Base-by-base conservation (phyloP, 2,888 invertebrate species). In the Piscicola geometra region DNA sequence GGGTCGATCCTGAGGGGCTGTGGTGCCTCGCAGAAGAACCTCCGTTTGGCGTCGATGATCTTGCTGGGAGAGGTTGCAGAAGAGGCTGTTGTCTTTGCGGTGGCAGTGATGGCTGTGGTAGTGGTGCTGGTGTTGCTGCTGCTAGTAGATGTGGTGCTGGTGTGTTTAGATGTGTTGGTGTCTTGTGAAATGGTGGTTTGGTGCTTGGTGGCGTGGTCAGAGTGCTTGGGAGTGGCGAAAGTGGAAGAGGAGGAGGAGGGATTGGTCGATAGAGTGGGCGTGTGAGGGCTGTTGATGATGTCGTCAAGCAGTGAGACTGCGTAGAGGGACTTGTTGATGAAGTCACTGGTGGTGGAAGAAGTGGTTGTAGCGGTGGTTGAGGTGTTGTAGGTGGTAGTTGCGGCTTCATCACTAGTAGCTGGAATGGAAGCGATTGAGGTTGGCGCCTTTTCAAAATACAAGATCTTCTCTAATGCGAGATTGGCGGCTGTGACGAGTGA, bases 1-100 rank as follows among this genome's bases (percentile, higher is more conserved):
- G 77, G 79, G 68, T 81, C 80, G 50, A 81, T 78, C 25, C 81
- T 71, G 12, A 81, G 76, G 3, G 80, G 79, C 72, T 81, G 78
- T 5, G 80, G 52, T 3, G 77, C 60, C 64, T 81, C 80, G 47
- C 56, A 76, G 77, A 81, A 80, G 76, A 81, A 81, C 35, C 73
- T 52, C 28, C 80, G 67, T 60, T 80, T 80, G 30, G 80, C 80
- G 32, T 80, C 79, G 30, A 71, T 66, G 21, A 75, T 36, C 52
- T 64, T 64, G 52, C 71, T 75, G 5, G 78, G 78, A 21, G 78
- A 78, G 35, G 71, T 15, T 56, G 3, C n/a, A 15, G 9, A 21
- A 15, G 50, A 47, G n/a, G n/a, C 3, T 5, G 25, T 56, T 3
- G 9, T 56, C 60, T 56, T 56, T 56, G 60, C 60, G 15, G 21